These are phyloP conservation scores for Fundulus diaphanus DNA, from an alignment of 2,797 vertebrate species.

Conservation along the genomic window DNA sequence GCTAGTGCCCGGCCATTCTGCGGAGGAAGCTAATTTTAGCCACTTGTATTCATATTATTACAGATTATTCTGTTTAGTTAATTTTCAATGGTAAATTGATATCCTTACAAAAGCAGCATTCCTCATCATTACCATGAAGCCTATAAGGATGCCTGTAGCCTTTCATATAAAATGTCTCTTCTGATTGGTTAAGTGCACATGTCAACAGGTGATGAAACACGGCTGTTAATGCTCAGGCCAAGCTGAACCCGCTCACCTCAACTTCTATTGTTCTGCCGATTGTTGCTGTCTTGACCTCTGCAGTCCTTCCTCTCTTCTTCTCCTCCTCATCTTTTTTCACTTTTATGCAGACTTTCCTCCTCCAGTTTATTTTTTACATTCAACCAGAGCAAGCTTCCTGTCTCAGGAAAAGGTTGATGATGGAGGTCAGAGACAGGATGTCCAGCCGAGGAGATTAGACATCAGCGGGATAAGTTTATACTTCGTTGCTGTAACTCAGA, in stretches of 20 bases:
- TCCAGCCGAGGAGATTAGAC: constrained; percentile 49
- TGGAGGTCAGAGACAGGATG: constrained; percentile 63
- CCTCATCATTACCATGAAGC: background rate
- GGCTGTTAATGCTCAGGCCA: background rate
- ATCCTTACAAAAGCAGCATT: background rate
- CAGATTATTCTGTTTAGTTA: background rate
- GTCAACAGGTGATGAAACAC: constrained; percentile 49
- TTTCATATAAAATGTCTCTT: background rate
- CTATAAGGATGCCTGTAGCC: background rate
- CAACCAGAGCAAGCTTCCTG: constrained; percentile 63
- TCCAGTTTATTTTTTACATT: background rate
- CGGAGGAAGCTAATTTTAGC: too few relatives aligned
- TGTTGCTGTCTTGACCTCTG: constrained; percentile 41
- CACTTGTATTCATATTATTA: too few relatives aligned
- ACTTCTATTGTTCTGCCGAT: constrained; percentile 33
- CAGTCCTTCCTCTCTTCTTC: constrained; percentile 7
- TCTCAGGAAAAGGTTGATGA: constrained; percentile 64
- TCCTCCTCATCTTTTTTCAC: background rate
- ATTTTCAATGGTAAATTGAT: background rate
- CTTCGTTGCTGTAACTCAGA: background rate
- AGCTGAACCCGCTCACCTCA: constrained; percentile 51
- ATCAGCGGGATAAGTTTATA: constrained; percentile 1
- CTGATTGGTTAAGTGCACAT: constrained; percentile 24
- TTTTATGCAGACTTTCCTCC: background rate
- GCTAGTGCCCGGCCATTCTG: too few relatives aligned